A percentile compares a stretch with the other conserved stretches of the same genome.
These are phyloP conservation scores for Bombycilla garrulus DNA, from an alignment of 2,113 vertebrate genomes.

Conservation along the genomic window DNA sequence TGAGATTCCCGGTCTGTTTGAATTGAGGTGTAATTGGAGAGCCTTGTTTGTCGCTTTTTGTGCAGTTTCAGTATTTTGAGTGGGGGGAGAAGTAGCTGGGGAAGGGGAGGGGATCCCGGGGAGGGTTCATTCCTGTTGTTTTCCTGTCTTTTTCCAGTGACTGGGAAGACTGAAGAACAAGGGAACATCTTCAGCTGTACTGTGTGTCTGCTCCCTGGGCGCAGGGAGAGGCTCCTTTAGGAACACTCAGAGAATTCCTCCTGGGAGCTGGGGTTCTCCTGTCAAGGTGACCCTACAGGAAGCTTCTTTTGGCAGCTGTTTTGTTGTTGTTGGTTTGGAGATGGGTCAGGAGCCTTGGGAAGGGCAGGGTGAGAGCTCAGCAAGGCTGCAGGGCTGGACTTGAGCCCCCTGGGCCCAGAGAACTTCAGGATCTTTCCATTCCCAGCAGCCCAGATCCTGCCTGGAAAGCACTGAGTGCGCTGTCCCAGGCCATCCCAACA, in stretches of 20 bases:
- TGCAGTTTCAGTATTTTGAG: slow-evolving; percentile 70
- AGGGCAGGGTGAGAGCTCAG: not conserved
- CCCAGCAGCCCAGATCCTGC: fast-evolving
- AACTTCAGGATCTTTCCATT: not conserved
- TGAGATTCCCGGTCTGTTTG: slow-evolving; percentile 76
- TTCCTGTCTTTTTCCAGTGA: slow-evolving; percentile 30
- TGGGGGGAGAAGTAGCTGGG: slow-evolving; percentile 44
- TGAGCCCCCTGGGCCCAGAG: not conserved
- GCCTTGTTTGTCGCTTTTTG: slow-evolving; percentile 72
- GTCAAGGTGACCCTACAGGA: not conserved
- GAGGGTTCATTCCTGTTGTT: slow-evolving; percentile 45
- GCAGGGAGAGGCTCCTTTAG: slow-evolving; percentile 6
- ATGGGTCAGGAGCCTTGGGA: not conserved
- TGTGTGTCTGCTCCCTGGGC: slow-evolving; percentile 16
- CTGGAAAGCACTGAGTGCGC: not conserved
- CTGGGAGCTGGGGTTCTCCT: not conserved
- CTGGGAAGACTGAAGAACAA: slow-evolving; percentile 49
- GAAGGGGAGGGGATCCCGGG: slow-evolving; percentile 8
- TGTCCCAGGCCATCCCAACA: not conserved
- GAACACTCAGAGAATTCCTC: not conserved
- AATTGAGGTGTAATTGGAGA: slow-evolving; percentile 72
- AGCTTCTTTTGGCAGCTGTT: not conserved
- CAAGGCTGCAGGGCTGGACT: not conserved
- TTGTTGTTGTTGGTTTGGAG: not conserved
- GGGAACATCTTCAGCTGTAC: slow-evolving; percentile 16